Conservation (phyloP, 2,113 vertebrate species). For the Pterocles gutturalis region DNA sequence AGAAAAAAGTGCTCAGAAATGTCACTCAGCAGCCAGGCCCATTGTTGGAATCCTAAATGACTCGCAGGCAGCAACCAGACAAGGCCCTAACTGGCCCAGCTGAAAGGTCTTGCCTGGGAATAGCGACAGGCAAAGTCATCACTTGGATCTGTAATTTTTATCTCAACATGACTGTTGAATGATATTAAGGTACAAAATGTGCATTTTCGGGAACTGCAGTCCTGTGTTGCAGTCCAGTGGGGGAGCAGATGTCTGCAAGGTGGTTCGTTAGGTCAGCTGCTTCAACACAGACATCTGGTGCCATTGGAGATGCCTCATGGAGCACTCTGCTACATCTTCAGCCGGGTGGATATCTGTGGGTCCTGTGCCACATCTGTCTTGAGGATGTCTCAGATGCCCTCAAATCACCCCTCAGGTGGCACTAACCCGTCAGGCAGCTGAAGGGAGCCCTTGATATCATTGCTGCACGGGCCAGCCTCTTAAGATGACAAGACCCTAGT, state of each 20-base stretch:
- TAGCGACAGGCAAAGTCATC: not conserved
- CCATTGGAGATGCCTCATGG: not conserved
- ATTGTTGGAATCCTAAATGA: not conserved
- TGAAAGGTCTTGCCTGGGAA: not conserved
- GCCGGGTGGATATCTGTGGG: not conserved
- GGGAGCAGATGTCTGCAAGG: not conserved
- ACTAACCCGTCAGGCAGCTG: not conserved
- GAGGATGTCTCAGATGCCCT: not conserved
- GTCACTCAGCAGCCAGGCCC: not conserved
- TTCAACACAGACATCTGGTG: not conserved
- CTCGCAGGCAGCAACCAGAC: not conserved
- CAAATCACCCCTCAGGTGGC: not conserved
- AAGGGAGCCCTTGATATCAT: not conserved
- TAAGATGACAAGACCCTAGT: not conserved
- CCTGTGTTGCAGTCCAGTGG: not conserved
- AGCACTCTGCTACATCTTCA: fast-evolving
- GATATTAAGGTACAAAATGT: not conserved
- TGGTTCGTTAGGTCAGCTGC: not conserved
- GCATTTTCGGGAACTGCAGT: not conserved
- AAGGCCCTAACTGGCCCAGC: not conserved
- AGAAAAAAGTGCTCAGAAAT: slow-evolving; percentile 16
- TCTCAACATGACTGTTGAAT: not conserved
- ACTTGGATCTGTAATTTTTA: not conserved
- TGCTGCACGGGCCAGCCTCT: fast-evolving
- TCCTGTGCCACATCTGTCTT: not conserved